Percentiles rank a stretch among this genome's conserved stretches.
These are phyloP conservation scores for Euplagia quadripunctaria DNA, from an alignment of 2,888 invertebrate species.

Conservation along the genomic window DNA sequence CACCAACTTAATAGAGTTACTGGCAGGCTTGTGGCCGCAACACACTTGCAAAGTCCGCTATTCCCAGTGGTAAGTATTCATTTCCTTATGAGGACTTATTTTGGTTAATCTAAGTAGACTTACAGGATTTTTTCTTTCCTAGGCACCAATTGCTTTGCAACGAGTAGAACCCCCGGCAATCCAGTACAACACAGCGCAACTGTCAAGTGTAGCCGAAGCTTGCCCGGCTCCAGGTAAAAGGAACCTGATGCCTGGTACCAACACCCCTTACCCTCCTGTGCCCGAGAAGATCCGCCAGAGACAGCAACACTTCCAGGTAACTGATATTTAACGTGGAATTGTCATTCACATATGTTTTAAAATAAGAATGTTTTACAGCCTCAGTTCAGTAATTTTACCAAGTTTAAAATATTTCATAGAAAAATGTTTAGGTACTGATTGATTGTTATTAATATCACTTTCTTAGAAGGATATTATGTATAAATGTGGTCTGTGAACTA, in stretches of 20 bases:
- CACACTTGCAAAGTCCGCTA: conserved; percentile 78
- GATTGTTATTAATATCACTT: no score
- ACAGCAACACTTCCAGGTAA: conserved; percentile 81
- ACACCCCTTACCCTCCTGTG: conserved; percentile 74
- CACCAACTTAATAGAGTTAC: conserved; percentile 80
- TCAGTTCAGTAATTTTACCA: no score
- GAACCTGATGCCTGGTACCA: conserved; percentile 78
- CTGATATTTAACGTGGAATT: no score
- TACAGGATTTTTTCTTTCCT: conserved; percentile 34
- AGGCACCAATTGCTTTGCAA: conserved; percentile 82
- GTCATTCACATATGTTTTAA: no score
- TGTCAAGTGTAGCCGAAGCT: conserved; percentile 78
- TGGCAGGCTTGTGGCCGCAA: conserved; percentile 78
- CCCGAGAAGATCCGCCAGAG: conserved; percentile 70
- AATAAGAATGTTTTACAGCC: no score
- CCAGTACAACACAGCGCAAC: conserved; percentile 74
- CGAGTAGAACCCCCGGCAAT: conserved; percentile 78
- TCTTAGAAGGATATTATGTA: no score
- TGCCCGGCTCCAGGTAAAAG: conserved; percentile 69
- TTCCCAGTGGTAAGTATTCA: conserved; percentile 78
- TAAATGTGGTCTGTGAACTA: neutral
- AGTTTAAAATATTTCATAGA: no score
- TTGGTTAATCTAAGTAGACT: conserved; percentile 28
- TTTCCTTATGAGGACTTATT: conserved; percentile 19
- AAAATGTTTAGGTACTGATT: no score